phyloP scores from a whole-genome alignment of 2,888 invertebrate species.

The Nowickia ferox region DNA sequence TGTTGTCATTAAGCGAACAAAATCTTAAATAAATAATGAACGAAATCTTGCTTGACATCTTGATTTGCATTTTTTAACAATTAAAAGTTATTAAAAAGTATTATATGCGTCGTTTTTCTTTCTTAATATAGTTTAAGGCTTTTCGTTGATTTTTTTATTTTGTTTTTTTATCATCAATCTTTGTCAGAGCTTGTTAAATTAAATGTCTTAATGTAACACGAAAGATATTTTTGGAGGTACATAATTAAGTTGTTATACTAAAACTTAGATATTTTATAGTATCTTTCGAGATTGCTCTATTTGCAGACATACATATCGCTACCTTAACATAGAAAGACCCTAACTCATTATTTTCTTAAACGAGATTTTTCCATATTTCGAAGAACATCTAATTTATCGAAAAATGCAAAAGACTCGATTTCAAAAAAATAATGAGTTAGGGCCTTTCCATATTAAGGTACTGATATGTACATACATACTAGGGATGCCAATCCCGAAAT shows the following conservation, averaged over 20 bases:
- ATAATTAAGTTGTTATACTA: neutral
- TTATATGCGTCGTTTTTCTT: slow-evolving; percentile 5
- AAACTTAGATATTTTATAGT: neutral
- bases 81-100: slow-evolving; percentile 59
- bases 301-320: too few relatives aligned
- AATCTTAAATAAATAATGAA: slow-evolving; percentile 65
- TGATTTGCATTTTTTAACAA: slow-evolving; percentile 68
- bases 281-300: too few relatives aligned
- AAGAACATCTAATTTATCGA: too few relatives aligned
- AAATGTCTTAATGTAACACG: slow-evolving; percentile 27
- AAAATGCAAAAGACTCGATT: too few relatives aligned
- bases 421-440: too few relatives aligned
- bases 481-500: too few relatives aligned
- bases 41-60: slow-evolving; percentile 70
- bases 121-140: slow-evolving; percentile 49
- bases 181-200: slow-evolving; percentile 9
- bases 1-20: slow-evolving; percentile 69
- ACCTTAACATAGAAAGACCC: too few relatives aligned
- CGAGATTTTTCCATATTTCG: too few relatives aligned
- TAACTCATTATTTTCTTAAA: too few relatives aligned
- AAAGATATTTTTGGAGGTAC: neutral
- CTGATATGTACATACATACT: too few relatives aligned
- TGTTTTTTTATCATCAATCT: slow-evolving; percentile 30
- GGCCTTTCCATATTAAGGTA: too few relatives aligned
- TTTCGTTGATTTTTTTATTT: neutral